These are phyloP conservation scores for Phrynocephalus versicolor DNA, from an alignment of 2,113 vertebrate genomes.

Conservation along the genomic window DNA sequence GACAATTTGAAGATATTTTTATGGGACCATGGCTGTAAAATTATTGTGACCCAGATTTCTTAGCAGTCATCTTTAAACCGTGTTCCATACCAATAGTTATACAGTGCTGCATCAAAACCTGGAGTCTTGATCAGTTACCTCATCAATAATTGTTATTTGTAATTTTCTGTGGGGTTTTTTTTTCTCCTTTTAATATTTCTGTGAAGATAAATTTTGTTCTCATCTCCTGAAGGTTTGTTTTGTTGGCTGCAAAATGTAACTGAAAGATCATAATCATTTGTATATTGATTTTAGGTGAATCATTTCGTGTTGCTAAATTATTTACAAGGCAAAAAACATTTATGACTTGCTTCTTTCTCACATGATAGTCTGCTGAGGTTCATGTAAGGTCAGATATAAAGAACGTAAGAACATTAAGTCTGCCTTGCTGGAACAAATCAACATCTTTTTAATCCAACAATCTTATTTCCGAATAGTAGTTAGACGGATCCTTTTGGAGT, in stretches of 20 bases:
- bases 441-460: neutral
- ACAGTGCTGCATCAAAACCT: neutral
- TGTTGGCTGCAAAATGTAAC: neutral
- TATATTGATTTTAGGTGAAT: slow-evolving; percentile 35
- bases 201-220: too few species aligned
- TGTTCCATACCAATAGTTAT: slow-evolving; percentile 44
- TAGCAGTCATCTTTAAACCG: slow-evolving; percentile 64
- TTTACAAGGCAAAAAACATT: slow-evolving; percentile 47
- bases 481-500: neutral
- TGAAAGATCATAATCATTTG: slow-evolving; percentile 23
- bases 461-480: neutral
- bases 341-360: slow-evolving; percentile 5
- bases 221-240: neutral
- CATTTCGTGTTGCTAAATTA: slow-evolving; percentile 41
- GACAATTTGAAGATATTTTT: slow-evolving; percentile 54
- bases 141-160: too few species aligned
- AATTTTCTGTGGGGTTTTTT: too few species aligned
- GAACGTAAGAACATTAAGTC: neutral
- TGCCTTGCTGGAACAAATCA: neutral
- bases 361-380: neutral
- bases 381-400: neutral
- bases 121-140: neutral
- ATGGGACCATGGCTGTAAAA: slow-evolving; percentile 54
- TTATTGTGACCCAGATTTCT: slow-evolving; percentile 48
- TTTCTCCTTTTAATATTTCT: neutral